A percentile compares a stretch with the other conserved stretches of the same genome.
Evolutionary conservation across 2,888 invertebrate genomes (phyloP).

Genomic region (Boloria euphrosyne): DNA sequence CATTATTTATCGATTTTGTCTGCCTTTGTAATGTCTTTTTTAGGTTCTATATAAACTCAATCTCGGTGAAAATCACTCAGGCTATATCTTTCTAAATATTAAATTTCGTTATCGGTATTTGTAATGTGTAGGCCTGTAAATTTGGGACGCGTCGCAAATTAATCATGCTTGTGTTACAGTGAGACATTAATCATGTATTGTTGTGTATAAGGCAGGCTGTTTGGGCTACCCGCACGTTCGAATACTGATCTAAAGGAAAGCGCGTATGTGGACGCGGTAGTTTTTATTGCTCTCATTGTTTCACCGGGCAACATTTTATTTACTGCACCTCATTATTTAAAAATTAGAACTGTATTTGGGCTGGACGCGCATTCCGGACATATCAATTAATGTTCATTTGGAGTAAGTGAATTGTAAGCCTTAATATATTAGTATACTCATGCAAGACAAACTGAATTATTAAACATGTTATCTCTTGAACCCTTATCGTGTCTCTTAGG

Average conservation of each 20-base stretch:
- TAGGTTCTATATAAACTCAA: slow-evolving; percentile 30
- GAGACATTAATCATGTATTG: slow-evolving; percentile 69
- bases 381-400: slow-evolving; percentile 43
- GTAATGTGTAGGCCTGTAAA: slow-evolving; percentile 48
- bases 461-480: neutral
- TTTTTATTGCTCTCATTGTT: slow-evolving; percentile 58
- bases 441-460: neutral
- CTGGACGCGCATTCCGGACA: slow-evolving; percentile 36
- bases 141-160: slow-evolving; percentile 58
- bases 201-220: slow-evolving; percentile 41
- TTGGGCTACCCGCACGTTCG: slow-evolving; percentile 29
- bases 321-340: slow-evolving; percentile 49
- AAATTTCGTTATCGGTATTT: slow-evolving; percentile 55
- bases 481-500: neutral
- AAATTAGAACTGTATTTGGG: slow-evolving; percentile 55
- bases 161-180: slow-evolving; percentile 60
- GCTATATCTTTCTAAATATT: slow-evolving; percentile 39
- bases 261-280: slow-evolving; percentile 46
- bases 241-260: slow-evolving; percentile 46
- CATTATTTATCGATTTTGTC: slow-evolving; percentile 63
- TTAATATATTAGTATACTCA: slow-evolving; percentile 18
- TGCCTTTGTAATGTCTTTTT: slow-evolving; percentile 62
- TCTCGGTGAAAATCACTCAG: slow-evolving; percentile 2
- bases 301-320: slow-evolving; percentile 49
- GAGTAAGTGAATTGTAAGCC: slow-evolving; percentile 13